Conservation (phyloP, 2,797 vertebrate genomes). For the Threskiornis aethiopicus region DNA sequence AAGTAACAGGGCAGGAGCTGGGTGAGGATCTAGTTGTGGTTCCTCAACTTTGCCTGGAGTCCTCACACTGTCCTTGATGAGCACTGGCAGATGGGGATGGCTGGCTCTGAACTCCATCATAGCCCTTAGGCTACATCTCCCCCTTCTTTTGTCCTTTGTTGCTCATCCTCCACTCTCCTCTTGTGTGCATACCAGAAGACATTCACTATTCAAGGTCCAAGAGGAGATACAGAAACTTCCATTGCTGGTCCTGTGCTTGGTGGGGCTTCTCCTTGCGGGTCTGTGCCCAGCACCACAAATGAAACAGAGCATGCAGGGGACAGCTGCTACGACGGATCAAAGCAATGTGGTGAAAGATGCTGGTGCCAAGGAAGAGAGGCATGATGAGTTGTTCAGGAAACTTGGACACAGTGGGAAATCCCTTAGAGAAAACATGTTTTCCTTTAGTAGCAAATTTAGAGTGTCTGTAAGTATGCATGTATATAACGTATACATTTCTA, state of each 20-base stretch:
- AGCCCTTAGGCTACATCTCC: background rate
- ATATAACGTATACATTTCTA: background rate
- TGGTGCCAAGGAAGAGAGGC: background rate
- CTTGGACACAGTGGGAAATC: background rate
- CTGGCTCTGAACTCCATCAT: background rate
- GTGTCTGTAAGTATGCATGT: background rate
- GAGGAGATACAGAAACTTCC: background rate
- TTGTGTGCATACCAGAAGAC: background rate
- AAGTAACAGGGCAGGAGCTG: background rate
- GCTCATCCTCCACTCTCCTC: background rate
- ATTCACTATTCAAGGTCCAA: background rate
- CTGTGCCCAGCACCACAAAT: background rate
- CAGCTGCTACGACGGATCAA: conserved; percentile 5
- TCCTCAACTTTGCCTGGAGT: background rate
- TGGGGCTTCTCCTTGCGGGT: background rate
- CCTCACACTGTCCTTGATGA: background rate
- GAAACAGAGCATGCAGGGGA: conserved; percentile 49
- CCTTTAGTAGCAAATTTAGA: background rate
- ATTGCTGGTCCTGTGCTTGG: background rate
- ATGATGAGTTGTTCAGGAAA: background rate
- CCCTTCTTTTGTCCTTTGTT: background rate
- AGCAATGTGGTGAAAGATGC: background rate
- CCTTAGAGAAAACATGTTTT: background rate
- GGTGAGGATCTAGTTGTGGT: background rate
- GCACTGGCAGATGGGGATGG: background rate